phyloP scores from a whole-genome alignment of 2,888 invertebrate genomes.

The Trichopoda pennipes region DNA sequence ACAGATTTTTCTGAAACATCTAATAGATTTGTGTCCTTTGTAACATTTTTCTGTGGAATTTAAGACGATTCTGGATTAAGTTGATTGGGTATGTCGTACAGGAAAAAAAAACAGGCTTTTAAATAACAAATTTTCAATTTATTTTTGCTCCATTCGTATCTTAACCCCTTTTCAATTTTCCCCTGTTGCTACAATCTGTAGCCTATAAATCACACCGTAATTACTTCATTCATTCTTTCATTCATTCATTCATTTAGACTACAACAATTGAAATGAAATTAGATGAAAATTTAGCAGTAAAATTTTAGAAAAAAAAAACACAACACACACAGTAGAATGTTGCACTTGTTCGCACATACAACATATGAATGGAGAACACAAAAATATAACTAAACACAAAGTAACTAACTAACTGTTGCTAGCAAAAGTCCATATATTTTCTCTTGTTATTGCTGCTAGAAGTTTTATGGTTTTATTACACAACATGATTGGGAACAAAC shows the following conservation, averaged over 20 bases:
- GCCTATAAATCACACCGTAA: slow-evolving; percentile 59
- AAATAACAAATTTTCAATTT: background rate
- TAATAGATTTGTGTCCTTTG: too few species aligned
- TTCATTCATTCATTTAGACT: too few species aligned
- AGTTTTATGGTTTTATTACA: slow-evolving; percentile 62
- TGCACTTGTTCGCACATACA: background rate
- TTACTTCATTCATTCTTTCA: slow-evolving; percentile 60
- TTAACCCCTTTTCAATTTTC: slow-evolving; percentile 10
- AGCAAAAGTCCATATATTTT: slow-evolving; percentile 60
- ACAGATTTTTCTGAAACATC: too few species aligned
- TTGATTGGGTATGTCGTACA: too few species aligned
- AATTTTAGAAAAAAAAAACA: slow-evolving; percentile 16
- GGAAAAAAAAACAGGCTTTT: too few species aligned
- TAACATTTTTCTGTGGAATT: too few species aligned
- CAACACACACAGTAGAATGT: background rate
- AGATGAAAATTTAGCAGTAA: slow-evolving; percentile 60
- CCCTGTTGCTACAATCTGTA: slow-evolving; percentile 30
- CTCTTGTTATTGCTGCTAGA: slow-evolving; percentile 32
- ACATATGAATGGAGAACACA: background rate
- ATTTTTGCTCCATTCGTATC: background rate
- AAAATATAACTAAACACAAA: slow-evolving; percentile 18
- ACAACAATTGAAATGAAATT: slow-evolving; percentile 66
- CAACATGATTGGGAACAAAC: slow-evolving; percentile 67
- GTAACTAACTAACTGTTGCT: slow-evolving; percentile 66
- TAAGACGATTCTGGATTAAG: too few species aligned